Base-by-base conservation (phyloP, 2,888 invertebrate genomes). In the Pachymerium ferrugineum region DNA sequence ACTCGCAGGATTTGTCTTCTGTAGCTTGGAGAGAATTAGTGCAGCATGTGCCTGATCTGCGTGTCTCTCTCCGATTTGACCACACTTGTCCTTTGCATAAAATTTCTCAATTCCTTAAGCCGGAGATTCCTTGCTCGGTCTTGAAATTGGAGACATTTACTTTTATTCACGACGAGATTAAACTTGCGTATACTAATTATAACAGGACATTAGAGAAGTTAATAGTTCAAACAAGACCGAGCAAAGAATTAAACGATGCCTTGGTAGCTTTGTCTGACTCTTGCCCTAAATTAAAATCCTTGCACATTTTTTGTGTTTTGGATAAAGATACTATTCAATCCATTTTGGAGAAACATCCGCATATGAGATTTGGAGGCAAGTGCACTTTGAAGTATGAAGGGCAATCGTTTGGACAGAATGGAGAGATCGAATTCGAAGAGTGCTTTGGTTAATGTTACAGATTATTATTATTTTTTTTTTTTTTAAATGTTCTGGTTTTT, bases 1-100 rank as follows among this genome's bases (percentile, higher is more conserved):
- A 80, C 76, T 76, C 77, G 0, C 75, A 76, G 28, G 80, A 80
- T 29, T 70, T 82, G 2, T 73, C 79, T 4, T 76, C 78, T 0
- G 79, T 78, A 3, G 77, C 78, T 0, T 82, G 82, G 82, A 67
- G 70, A 5, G 70, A 74, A 6, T 62, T 82, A 14, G 74, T 75
- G 3, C 72, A 69, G 0, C 74, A 73, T 31, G 75, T 77, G 6
- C 81, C 81, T 8, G 62, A 76, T 14, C 77, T 82, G 6, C 75
- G 78, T 22, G 82, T 82, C 0, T 80, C 80, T 14, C 77, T 82
- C 8, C 78, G 77, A 4, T 82, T 82, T 78, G 82, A 82, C 74
- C 80, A 80, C 75, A 82, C 81, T 0, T 81, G 81, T 73, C 81
- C 81, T 1, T 76, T 80, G 19, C 74, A 79, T 67, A 76, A 78